A percentile compares a stretch with the other conserved stretches of the same genome.
phyloP scores from a whole-genome alignment of 2,797 vertebrate species.

The Simalia tracyae region DNA sequence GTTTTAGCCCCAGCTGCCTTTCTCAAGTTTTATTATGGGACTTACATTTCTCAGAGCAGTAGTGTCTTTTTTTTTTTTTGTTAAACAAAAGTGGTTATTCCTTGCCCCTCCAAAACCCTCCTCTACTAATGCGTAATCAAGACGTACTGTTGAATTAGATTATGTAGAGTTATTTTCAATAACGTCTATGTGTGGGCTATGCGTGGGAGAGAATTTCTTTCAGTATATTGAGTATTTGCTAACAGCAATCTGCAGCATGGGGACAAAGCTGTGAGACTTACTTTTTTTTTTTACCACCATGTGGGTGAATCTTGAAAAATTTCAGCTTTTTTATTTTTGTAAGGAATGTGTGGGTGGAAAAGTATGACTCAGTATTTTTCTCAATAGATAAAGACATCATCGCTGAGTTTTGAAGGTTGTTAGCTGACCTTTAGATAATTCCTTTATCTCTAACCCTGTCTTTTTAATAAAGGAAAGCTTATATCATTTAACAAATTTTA shows the following conservation, averaged over 20 bases:
- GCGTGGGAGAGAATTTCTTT: constrained; percentile 64
- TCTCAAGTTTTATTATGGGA: not conserved
- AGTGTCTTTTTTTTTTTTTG: not conserved
- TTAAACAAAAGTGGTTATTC: constrained; percentile 35
- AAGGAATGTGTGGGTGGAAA: constrained; percentile 71
- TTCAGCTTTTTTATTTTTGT: constrained; percentile 76
- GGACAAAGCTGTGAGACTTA: constrained; percentile 69
- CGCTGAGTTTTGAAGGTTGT: constrained; percentile 71
- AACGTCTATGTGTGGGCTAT: not conserved
- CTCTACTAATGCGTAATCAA: constrained; percentile 22
- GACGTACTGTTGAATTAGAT: constrained; percentile 19
- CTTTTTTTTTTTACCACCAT: constrained; percentile 71
- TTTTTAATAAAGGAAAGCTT: constrained; percentile 40
- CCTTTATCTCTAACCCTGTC: constrained; percentile 50
- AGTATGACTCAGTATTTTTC: constrained; percentile 79
- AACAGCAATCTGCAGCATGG: constrained; percentile 61
- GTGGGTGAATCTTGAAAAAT: constrained; percentile 74
- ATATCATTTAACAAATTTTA: constrained; percentile 19
- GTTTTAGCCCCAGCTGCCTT: not conserved
- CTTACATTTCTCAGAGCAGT: not conserved
- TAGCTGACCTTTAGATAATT: constrained; percentile 56
- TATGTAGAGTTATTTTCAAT: constrained; percentile 33
- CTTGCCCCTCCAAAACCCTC: not conserved
- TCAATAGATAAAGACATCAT: constrained; percentile 68
- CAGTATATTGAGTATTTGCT: constrained; percentile 61